Conservation (phyloP, 2,113 vertebrate species). For the Carollia perspicillata region DNA sequence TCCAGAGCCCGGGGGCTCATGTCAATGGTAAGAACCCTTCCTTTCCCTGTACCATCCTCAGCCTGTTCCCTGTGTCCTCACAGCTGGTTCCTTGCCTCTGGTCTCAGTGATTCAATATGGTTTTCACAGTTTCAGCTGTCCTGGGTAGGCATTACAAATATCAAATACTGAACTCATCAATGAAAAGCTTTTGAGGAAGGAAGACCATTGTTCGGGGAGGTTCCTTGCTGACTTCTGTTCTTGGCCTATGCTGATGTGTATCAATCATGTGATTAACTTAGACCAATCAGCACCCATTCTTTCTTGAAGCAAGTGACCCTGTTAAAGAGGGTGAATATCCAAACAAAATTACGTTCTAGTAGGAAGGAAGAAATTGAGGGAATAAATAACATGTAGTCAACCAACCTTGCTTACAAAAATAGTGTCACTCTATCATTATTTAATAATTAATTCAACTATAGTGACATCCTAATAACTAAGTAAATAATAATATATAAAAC, state of each 20-base stretch:
- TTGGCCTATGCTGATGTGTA: background rate
- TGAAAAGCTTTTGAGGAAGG: background rate
- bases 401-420: background rate
- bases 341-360: background rate
- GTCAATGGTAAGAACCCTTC: background rate
- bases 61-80: background rate
- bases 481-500: background rate
- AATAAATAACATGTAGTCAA: background rate
- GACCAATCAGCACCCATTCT: background rate
- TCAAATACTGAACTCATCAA: background rate
- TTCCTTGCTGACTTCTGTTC: background rate
- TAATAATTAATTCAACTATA: slow-evolving; percentile 9
- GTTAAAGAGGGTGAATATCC: background rate
- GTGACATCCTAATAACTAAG: background rate
- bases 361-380: background rate
- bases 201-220: background rate
- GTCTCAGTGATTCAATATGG: background rate
- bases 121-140: background rate
- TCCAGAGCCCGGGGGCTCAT: background rate
- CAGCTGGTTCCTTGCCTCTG: background rate
- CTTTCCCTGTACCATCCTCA: background rate
- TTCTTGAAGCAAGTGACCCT: background rate
- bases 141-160: background rate
- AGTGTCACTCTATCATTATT: background rate
- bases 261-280: background rate